Evolutionary conservation across 1,140 invertebrate species (phyloP).

Genomic region (Aphis craccivora): DNA sequence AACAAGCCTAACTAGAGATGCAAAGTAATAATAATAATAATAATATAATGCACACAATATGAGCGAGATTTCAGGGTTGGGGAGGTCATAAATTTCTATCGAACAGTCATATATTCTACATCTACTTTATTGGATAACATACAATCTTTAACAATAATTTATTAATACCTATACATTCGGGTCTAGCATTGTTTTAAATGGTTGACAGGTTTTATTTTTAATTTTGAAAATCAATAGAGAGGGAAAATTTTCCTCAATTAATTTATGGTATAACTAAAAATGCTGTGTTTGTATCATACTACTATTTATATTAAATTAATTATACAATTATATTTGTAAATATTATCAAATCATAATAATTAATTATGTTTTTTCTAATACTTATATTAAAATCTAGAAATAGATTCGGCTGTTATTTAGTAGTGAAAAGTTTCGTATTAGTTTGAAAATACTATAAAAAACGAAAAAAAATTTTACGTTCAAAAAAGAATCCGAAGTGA

Average conservation of each 20-base stretch:
- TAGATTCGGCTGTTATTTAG: not conserved
- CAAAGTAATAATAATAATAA: not conserved
- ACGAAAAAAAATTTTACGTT: too few species aligned
- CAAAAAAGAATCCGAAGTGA: not conserved
- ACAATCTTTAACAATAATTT: conserved; percentile 14
- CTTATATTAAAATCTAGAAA: not conserved
- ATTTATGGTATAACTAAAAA: not conserved
- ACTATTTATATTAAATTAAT: not conserved
- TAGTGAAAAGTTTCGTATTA: not conserved
- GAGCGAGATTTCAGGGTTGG: not conserved
- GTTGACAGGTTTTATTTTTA: conserved; percentile 26
- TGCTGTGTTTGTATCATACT: not conserved
- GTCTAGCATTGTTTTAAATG: not conserved
- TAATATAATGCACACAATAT: not conserved
- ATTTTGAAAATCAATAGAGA: conserved; percentile 24
- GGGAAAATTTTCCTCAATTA: not conserved
- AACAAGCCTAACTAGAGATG: not conserved
- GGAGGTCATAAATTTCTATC: not conserved
- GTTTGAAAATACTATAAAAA: not conserved
- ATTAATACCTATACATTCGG: not conserved
- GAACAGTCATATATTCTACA: not conserved
- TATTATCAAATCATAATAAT: not conserved
- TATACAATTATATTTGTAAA: too few species aligned
- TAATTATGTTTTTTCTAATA: not conserved
- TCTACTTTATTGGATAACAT: conserved; percentile 11